These are phyloP conservation scores for Quadroppia sp. DNA, from an alignment of 2,888 invertebrate genomes.

Conservation along the genomic window DNA sequence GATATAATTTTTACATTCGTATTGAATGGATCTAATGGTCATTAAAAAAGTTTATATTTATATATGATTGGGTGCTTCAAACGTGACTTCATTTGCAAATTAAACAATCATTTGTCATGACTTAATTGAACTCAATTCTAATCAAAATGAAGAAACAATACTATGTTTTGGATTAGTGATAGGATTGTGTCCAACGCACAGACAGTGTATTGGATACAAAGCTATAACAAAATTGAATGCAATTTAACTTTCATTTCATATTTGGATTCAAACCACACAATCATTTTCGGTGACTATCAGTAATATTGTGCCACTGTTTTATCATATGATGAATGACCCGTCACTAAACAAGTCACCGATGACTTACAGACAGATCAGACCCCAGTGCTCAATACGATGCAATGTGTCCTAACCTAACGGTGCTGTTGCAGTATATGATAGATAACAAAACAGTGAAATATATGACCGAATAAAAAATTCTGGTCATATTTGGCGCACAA, in stretches of 20 bases:
- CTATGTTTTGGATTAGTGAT: neutral
- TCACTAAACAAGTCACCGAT: conserved; percentile 25
- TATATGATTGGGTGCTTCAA: neutral
- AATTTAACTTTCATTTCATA: neutral
- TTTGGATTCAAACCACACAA: conserved; percentile 10
- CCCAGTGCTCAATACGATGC: neutral
- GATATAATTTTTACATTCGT: neutral
- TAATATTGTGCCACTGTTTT: neutral
- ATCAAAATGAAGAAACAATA: conserved; percentile 1
- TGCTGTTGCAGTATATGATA: neutral
- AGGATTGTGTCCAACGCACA: neutral
- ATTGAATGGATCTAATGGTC: neutral
- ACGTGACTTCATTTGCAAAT: conserved; percentile 6
- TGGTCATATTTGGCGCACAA: conserved; percentile 1
- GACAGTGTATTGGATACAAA: neutral
- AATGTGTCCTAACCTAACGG: neutral
- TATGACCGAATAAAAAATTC: neutral
- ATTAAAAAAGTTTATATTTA: conserved; percentile 5
- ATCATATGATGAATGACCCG: conserved; percentile 32
- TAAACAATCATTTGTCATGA: neutral
- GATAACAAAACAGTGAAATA: conserved; percentile 4
- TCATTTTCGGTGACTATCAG: neutral
- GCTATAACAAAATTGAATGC: neutral
- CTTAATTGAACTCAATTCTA: neutral
- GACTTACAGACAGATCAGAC: neutral